phyloP scores from a whole-genome alignment of 37 sponge, comb jelly and placozoan genomes.

The Bolinopsis microptera region DNA sequence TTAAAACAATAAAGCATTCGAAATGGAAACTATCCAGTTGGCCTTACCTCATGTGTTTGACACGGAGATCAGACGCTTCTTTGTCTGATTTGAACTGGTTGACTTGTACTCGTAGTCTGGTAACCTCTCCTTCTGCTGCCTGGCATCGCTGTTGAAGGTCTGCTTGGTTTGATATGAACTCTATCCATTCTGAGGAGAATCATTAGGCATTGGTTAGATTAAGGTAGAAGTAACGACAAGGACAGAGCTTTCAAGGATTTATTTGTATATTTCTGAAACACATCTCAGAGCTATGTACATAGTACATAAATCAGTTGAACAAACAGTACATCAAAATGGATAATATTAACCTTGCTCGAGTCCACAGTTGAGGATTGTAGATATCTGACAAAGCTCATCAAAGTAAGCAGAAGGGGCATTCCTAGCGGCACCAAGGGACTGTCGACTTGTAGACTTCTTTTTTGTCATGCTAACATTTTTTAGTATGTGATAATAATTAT shows the following conservation, averaged over 20 bases:
- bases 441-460: constrained; percentile 6
- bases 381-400: constrained; percentile 62
- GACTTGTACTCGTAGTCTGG: constrained; percentile 28
- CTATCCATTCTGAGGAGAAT: constrained; percentile 53
- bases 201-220: not conserved
- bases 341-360: constrained; percentile 38
- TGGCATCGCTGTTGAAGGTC: constrained; percentile 56
- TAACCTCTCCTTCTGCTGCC: constrained; percentile 34
- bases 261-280: no score
- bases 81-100: constrained; percentile 63
- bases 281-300: no score
- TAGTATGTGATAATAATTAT: no score
- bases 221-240: no score
- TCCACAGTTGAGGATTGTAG: constrained; percentile 33
- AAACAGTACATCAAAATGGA: not conserved
- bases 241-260: no score
- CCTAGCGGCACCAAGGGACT: not conserved
- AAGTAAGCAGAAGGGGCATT: constrained; percentile 47
- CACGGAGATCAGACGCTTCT: constrained; percentile 22
- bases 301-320: not conserved
- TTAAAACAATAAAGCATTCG: no score
- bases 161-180: constrained; percentile 57
- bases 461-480: constrained; percentile 22
- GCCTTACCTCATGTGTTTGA: constrained; percentile 51
- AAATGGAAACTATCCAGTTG: no score